These are phyloP conservation scores for Podarcis raffonei DNA, from an alignment of 2,113 vertebrate species.

Conservation along the genomic window DNA sequence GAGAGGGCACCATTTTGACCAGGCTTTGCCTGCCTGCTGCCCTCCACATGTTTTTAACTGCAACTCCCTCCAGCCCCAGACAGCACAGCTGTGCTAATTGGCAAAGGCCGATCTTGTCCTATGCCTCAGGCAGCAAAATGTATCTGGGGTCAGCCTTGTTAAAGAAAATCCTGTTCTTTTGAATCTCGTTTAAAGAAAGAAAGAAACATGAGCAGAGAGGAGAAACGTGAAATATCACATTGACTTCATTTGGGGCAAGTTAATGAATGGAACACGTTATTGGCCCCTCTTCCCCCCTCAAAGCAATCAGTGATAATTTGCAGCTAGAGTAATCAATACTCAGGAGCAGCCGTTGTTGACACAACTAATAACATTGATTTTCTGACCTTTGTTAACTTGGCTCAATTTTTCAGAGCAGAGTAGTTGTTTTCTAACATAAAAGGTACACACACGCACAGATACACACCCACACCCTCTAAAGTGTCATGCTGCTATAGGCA, in stretches of 20 bases:
- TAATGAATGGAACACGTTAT: conserved; percentile 46
- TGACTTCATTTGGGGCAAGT: conserved; percentile 43
- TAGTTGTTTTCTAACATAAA: not conserved
- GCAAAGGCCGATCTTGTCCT: not conserved
- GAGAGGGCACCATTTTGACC: too few relatives aligned
- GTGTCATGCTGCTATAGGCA: not conserved
- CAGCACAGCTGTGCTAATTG: too few relatives aligned
- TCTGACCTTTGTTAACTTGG: conserved; percentile 24
- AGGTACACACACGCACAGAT: too few relatives aligned
- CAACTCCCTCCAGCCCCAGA: too few relatives aligned
- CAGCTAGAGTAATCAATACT: conserved; percentile 57
- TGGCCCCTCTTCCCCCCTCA: conserved; percentile 44
- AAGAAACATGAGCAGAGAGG: not conserved
- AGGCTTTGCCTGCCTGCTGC: too few relatives aligned
- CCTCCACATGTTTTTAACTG: too few relatives aligned
- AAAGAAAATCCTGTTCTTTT: not conserved
- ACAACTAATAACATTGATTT: conserved; percentile 55
- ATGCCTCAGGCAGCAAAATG: not conserved
- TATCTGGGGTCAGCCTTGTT: not conserved
- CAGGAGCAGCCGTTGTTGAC: conserved; percentile 42
- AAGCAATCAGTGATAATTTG: conserved; percentile 63
- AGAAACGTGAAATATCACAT: conserved; percentile 22
- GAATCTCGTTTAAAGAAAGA: conserved; percentile 9
- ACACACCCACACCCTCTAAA: not conserved
- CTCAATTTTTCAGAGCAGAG: conserved; percentile 24